Evolutionary conservation across 1,140 invertebrate genomes (phyloP), one percentile per base, ranked within the genome.

Genomic region (Danaus plexippus): DNA sequence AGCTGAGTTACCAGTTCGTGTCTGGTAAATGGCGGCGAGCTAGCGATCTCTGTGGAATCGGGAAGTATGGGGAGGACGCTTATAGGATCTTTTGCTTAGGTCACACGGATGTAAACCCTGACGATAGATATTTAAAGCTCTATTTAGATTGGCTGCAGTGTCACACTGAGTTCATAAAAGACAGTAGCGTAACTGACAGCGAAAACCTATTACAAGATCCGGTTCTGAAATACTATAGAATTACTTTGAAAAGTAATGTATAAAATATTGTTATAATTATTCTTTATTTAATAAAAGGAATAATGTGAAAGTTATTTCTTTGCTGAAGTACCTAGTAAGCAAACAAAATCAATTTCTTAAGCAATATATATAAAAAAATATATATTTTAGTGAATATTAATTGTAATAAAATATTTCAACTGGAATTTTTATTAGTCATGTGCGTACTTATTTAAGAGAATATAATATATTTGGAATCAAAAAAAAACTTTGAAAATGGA

Each of bases 11-110:
- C 65, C 88, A 90, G 64, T 90, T 88, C 61, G 70, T 89, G 11
- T 85, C 87, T 6, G 87, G 88, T 40, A 87, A 86, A 66, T 90
- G 89, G 89, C 77, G 75, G n/a, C 75, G 85, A 13, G 88, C 86
- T 1, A 86, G 87, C 46, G 88, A 90, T 65, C 72, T 90, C 40
- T 83, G 76, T 57, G 89, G 89, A 1, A 85, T 90, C 45, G 89
- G 89, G 43, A 88, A 87, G 61, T 90, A 90, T 56, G 89, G 88
- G 0, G 88, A 89, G 64, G 88, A 89, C 64, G 89, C 89, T 1
- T 90, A 88, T 54, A 85, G 87, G 63, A 87, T 90, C 61, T 89
- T 90, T 57, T 88, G 87, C 52, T 67, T 89, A 43, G 88, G 88
- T 9, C 88, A 90, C 59, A 85, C 88, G 9, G 85, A 87, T 70